Base-by-base conservation (phyloP, 2,888 invertebrate species). In the Coremacera marginata region DNA sequence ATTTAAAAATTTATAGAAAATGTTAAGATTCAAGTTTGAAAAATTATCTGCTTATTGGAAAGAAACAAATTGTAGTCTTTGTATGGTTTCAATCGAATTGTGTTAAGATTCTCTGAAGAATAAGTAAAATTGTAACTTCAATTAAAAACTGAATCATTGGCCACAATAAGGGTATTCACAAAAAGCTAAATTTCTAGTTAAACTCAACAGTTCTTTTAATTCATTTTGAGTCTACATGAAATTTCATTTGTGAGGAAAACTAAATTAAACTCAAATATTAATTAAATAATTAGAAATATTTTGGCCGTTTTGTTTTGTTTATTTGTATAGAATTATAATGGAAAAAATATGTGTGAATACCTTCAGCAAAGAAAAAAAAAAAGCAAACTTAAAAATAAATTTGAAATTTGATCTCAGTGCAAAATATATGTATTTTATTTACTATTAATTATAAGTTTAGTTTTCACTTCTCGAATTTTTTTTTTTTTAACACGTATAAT, bases 331-430 rank as follows among this genome's bases (percentile, higher is more conserved):
- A 44, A 44, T 44, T 1, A 14, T 11, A 44, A 44, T 11, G 11
- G 11, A 44, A 11, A 11, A 7, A 44, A 44, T 11, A 11, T 44
- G 1, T 44, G 31, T 27, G 68, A 70, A 22, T 19, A 55, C 22
- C n/a, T 55, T 55, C 22, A n/a, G 3, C 8, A 19, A 55, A 31
- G 37, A 37, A 16, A 34, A 63, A 63, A 63, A 19, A 55, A 31
- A 63, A 37, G 2, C n/a, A 63, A 63, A 63, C 25, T 27, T 9
- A 5, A 63, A 63, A 63, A 63, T 63, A 73, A 62, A 63, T 19
- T 74, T 78, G 68, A 74, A 73, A 78, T 65, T 75, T 77, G 78
- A 78, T 78, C 78, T 78, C 78, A 78, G 70, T 62, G 37, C 67
- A 76, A 70, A 73, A 31, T n/a, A 8, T 3, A 14, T 16, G 57